Percentiles rank a stretch among this genome's conserved stretches.
These are phyloP conservation scores for Atta texana DNA, from an alignment of 1,140 invertebrate genomes.

Conservation along the genomic window DNA sequence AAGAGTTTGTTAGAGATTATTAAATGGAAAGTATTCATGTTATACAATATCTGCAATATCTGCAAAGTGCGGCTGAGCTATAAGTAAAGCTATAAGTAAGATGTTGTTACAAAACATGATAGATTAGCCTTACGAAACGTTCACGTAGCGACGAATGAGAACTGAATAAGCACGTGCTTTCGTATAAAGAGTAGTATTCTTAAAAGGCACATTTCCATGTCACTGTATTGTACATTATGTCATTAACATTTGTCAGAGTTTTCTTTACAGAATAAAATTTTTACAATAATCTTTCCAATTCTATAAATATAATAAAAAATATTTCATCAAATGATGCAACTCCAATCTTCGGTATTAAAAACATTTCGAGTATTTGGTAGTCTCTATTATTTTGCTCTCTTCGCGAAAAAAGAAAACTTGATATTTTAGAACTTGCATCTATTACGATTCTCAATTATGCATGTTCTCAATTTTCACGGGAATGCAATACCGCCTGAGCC, in stretches of 20 bases:
- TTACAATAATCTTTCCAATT: not conserved
- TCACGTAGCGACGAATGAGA: not conserved
- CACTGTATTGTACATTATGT: not conserved
- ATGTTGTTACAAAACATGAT: slow-evolving; percentile 1
- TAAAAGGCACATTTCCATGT: not conserved
- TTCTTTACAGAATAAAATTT: not conserved
- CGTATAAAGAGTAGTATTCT: not conserved
- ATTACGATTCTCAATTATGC: not conserved
- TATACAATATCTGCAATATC: no score
- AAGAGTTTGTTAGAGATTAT: slow-evolving; percentile 8
- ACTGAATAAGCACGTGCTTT: not conserved
- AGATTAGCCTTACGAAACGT: slow-evolving; percentile 1
- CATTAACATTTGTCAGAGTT: slow-evolving; percentile 12
- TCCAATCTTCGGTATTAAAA: not conserved
- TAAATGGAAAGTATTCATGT: slow-evolving; percentile 11
- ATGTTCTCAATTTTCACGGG: not conserved
- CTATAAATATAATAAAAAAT: not conserved
- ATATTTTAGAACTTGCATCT: slow-evolving; percentile 1
- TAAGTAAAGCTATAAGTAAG: not conserved
- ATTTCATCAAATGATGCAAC: not conserved
- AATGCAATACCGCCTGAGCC: not conserved
- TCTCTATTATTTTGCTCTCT: not conserved
- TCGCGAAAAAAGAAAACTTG: not conserved
- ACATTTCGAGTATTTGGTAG: not conserved
- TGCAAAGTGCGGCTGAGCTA: not conserved